Evolutionary conservation across 2,113 vertebrate genomes (phyloP).

Genomic region (Thermophis baileyi): DNA sequence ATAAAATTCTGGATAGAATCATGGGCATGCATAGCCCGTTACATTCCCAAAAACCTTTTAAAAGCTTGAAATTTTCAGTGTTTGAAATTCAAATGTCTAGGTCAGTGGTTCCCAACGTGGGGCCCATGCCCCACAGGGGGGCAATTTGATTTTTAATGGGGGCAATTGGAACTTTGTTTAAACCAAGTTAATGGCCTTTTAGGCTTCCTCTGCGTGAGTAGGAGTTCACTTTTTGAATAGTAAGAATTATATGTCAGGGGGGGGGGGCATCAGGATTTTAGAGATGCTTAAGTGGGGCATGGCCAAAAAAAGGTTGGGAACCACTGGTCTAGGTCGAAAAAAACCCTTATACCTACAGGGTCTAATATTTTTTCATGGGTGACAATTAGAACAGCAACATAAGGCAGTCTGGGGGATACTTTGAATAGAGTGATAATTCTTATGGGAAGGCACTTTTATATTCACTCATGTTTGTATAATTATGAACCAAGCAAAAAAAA

Average conservation of each 20-base stretch:
- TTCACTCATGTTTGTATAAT: background rate
- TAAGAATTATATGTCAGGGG: too few relatives aligned
- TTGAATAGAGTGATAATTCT: background rate
- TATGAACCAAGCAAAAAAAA: background rate
- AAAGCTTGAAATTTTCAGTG: constrained; percentile 8
- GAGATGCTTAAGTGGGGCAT: too few relatives aligned
- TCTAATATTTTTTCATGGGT: constrained; percentile 48
- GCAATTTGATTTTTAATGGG: too few relatives aligned
- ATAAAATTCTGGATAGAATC: background rate
- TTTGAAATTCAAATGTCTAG: background rate
- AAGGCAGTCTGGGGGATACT: constrained; percentile 17
- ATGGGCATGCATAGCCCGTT: background rate
- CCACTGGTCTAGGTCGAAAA: too few relatives aligned
- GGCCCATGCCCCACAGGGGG: too few relatives aligned
- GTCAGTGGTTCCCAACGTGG: too few relatives aligned
- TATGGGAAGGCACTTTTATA: background rate
- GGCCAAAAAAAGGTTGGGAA: too few relatives aligned
- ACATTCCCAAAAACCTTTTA: background rate
- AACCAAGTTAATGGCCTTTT: too few relatives aligned
- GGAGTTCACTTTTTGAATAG: too few relatives aligned
- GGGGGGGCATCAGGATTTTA: too few relatives aligned
- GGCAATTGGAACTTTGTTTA: too few relatives aligned
- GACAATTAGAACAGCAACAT: constrained; percentile 44
- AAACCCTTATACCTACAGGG: constrained; percentile 23
- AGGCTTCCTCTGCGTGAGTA: too few relatives aligned